Evolutionary conservation across 2,888 invertebrate genomes (phyloP).

Genomic region (Aporophyla lueneburgensis): DNA sequence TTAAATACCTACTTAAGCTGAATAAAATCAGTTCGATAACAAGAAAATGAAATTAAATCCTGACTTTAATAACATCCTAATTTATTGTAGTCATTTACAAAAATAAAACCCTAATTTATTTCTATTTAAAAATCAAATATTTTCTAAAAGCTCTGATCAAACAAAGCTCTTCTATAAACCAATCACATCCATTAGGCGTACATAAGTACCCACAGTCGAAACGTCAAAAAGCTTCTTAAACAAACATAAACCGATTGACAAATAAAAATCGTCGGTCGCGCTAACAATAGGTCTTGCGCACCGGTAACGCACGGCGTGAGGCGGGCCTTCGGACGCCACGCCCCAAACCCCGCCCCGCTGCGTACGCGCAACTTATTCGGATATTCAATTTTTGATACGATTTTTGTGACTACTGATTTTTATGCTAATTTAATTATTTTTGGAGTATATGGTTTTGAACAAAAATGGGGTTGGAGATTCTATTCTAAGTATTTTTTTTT

Average conservation of each 20-base stretch:
- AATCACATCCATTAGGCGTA: slow-evolving; percentile 48
- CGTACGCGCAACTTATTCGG: slow-evolving; percentile 64
- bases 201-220: slow-evolving; percentile 16
- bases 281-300: slow-evolving; percentile 79
- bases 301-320: slow-evolving; percentile 86
- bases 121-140: background rate
- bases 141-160: background rate
- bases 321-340: slow-evolving; percentile 80
- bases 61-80: background rate
- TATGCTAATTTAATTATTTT: slow-evolving; percentile 39
- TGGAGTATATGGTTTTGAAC: slow-evolving; percentile 8
- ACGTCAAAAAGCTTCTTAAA: slow-evolving; percentile 51
- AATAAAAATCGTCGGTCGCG: slow-evolving; percentile 66
- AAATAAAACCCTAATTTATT: background rate
- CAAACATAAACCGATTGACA: slow-evolving; percentile 58
- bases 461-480: background rate
- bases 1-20: background rate
- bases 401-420: slow-evolving; percentile 44
- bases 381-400: slow-evolving; percentile 50
- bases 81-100: background rate
- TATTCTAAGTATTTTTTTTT: too few species aligned
- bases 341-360: slow-evolving; percentile 79
- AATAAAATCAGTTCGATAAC: background rate
- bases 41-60: background rate
- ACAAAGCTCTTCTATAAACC: background rate